These are phyloP conservation scores for Ladona fulva DNA, from an alignment of 1,140 invertebrate genomes.

Conservation along the genomic window DNA sequence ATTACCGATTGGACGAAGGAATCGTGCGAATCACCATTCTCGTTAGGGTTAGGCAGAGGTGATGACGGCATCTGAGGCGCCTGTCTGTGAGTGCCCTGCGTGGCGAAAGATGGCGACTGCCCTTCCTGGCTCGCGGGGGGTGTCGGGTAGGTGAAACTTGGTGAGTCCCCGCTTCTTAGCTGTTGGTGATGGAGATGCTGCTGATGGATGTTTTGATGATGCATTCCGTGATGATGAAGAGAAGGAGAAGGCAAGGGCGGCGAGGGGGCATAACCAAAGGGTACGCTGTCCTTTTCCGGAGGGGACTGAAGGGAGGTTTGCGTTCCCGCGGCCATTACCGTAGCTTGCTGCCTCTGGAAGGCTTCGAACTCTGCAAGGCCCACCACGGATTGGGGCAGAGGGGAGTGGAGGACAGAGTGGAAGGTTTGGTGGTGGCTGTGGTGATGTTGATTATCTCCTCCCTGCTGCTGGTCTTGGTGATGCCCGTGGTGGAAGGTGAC, in stretches of 20 bases:
- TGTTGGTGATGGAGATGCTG: slow-evolving; percentile 56
- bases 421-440: slow-evolving; percentile 50
- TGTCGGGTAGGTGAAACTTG: slow-evolving; percentile 62
- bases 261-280: slow-evolving; percentile 29
- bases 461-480: neutral
- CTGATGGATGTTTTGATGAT: slow-evolving; percentile 52
- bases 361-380: slow-evolving; percentile 72
- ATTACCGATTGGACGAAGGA: slow-evolving; percentile 28
- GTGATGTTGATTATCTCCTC: slow-evolving; percentile 38
- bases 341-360: slow-evolving; percentile 36
- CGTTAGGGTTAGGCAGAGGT: slow-evolving; percentile 22
- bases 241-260: slow-evolving; percentile 57
- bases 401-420: slow-evolving; percentile 62
- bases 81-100: slow-evolving; percentile 23
- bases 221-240: slow-evolving; percentile 46
- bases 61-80: slow-evolving; percentile 37
- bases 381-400: slow-evolving; percentile 49
- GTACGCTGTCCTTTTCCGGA: neutral
- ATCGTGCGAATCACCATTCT: slow-evolving; percentile 30
- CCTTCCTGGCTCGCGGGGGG: slow-evolving; percentile 76
- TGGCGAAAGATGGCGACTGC: slow-evolving; percentile 47
- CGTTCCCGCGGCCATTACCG: neutral
- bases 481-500: neutral
- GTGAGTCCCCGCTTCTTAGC: slow-evolving; percentile 26
- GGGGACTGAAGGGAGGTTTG: neutral